A percentile compares a stretch with the other conserved stretches of the same genome.
Evolutionary conservation across 35 echinoderm and acorn worm genomes (phyloP).

Genomic region (Lytechinus pictus): DNA sequence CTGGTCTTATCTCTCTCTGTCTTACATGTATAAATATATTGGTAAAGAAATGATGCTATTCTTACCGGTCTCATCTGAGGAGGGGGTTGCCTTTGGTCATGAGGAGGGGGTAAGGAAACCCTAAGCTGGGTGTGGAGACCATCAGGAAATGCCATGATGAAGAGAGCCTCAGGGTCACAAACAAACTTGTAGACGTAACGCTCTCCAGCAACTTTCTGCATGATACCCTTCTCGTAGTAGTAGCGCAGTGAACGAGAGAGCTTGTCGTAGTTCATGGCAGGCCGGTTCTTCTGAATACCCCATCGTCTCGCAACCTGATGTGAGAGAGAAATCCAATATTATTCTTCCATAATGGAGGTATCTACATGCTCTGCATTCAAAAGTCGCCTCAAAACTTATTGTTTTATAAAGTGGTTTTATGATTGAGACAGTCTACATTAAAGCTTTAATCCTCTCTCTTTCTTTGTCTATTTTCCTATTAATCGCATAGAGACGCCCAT

Average conservation of each 20-base stretch:
- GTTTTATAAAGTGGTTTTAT: no score
- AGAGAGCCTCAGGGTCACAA: constrained; percentile 96
- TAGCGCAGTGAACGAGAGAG: constrained; percentile 93
- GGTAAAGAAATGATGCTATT: background rate
- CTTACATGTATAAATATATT: no score
- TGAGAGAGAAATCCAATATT: no score
- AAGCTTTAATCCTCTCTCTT: no score
- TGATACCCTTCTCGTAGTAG: constrained; percentile 99
- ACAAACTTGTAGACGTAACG: constrained; percentile 99
- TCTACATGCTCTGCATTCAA: no score
- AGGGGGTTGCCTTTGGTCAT: constrained; percentile 60
- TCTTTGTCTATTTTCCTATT: no score
- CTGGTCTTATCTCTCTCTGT: no score
- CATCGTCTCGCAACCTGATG: constrained; percentile 90
- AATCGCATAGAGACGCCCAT: no score
- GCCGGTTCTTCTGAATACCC: constrained; percentile 99
- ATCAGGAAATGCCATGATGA: constrained; percentile 97
- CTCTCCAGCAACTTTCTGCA: constrained; percentile 99
- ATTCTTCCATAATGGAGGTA: no score
- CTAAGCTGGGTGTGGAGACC: constrained; percentile 68
- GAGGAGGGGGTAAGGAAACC: constrained; percentile 39
- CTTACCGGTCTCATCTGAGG: constrained; percentile 28
- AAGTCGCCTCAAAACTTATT: no score
- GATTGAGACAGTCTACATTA: no score
- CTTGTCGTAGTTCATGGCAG: constrained; percentile 99